These are phyloP conservation scores for Gobio occitaniae DNA, from an alignment of 2,797 vertebrate species.

Conservation along the genomic window DNA sequence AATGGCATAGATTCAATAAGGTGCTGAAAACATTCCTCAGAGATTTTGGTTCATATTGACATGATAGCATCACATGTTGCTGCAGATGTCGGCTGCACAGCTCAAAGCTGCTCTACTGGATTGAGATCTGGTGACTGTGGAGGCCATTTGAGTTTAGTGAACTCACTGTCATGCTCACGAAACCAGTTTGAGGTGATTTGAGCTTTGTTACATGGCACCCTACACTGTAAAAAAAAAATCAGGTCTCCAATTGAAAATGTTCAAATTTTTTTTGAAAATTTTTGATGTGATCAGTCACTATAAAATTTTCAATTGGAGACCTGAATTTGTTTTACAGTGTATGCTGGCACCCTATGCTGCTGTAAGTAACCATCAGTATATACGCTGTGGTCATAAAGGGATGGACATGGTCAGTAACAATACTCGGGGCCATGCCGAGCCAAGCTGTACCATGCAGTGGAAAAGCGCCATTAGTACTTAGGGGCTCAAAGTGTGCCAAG, in stretches of 20 bases:
- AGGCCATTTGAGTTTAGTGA: too few relatives aligned
- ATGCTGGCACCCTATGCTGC: not conserved
- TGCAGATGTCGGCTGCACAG: too few relatives aligned
- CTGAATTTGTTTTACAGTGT: too few relatives aligned
- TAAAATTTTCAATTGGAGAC: too few relatives aligned
- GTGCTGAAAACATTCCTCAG: not conserved
- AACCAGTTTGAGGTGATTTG: not conserved
- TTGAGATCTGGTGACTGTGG: not conserved
- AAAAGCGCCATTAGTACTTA: too few relatives aligned
- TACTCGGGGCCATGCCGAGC: not conserved
- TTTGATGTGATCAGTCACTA: too few relatives aligned
- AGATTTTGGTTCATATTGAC: not conserved
- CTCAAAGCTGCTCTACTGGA: not conserved
- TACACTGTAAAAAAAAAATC: not conserved
- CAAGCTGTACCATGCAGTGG: too few relatives aligned
- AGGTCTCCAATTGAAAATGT: too few relatives aligned
- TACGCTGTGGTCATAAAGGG: slow-evolving; percentile 50
- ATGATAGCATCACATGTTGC: too few relatives aligned
- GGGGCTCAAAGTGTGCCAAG: too few relatives aligned
- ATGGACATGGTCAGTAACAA: slow-evolving; percentile 34
- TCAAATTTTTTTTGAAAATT: too few relatives aligned
- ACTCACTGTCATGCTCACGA: not conserved
- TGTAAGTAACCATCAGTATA: slow-evolving; percentile 59
- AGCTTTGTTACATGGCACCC: too few relatives aligned
- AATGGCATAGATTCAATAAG: not conserved